Base-by-base conservation (phyloP, 2,888 invertebrate species). In the Eucera pruinosa region DNA sequence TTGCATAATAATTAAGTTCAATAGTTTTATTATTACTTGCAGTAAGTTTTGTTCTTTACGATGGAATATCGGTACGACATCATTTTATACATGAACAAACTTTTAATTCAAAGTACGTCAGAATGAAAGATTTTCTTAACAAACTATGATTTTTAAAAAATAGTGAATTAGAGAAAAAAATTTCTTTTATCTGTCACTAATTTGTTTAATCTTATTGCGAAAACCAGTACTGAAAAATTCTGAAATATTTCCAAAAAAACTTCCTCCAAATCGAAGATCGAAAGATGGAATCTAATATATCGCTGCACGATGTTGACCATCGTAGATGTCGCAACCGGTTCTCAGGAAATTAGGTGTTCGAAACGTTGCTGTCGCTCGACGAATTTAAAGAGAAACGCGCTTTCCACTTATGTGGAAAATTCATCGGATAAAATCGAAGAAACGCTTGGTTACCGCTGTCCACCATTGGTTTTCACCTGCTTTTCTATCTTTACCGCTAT, bases 401-500 rank as follows among this genome's bases (percentile, higher is more conserved):
- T 30, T 50, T 62, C 39, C 52, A 43, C 23, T 54, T 43, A 27
- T 25, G 9, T 57, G 60, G 72, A 61, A 73, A 78, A 65, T 39
- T 72, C 47, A 6, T 50, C 58, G 55, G 82, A 78, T 76, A 78
- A 80, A 73, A 71, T 70, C 66, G 33, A 27, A 9, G 58, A 61
- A 72, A 79, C 60, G 61, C 33, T 45, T 48, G 55, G 57, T 50
- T 60, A 27, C 54, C 30, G 36, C 47, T 15, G 57, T 48, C 48
- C 20, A 45, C 20, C 25, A 33, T 23, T 27, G 43, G 25, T 81
- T 77, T 80, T 82, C 85, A 86, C 82, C 85, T 86, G 85, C 80
- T 83, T 81, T 79, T 57, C 85, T 79, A 78, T 81, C 75, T 80
- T 81, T 76, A 75, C 55, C 79, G 70, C 58, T 27, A 23, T 27